Conservation (phyloP, 2,888 invertebrate species). For the Teinopalpus imperialis region DNA sequence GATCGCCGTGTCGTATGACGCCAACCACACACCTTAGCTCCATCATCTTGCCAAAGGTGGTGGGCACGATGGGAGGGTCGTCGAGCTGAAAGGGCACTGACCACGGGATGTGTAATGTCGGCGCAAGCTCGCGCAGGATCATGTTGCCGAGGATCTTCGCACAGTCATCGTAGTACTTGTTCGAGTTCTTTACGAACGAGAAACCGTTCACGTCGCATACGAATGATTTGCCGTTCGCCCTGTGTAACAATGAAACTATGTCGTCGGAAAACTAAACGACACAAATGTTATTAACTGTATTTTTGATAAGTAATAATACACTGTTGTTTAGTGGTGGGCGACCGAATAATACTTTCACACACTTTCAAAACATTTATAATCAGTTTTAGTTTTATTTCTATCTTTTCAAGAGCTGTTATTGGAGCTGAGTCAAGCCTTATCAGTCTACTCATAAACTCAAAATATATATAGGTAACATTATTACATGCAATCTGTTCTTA, state of each 20-base stretch:
- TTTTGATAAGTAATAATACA: no score
- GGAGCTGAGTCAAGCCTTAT: no score
- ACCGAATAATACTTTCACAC: no score
- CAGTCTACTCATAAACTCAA: no score
- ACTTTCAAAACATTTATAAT: no score
- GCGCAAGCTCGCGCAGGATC: constrained; percentile 96
- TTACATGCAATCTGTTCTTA: no score
- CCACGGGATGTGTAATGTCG: constrained; percentile 98
- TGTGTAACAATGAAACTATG: constrained; percentile 51
- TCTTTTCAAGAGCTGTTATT: no score
- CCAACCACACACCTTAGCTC: constrained; percentile 96
- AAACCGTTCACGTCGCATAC: constrained; percentile 99
- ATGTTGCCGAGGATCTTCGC: constrained; percentile 99
- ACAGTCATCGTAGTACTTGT: constrained; percentile 99
- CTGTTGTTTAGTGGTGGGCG: no score
- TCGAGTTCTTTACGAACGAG: constrained; percentile 99
- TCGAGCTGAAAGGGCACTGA: constrained; percentile 98
- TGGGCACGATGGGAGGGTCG: constrained; percentile 99
- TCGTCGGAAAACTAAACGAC: no score
- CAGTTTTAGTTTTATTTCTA: no score
- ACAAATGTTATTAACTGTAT: no score
- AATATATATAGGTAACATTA: no score
- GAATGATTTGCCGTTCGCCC: constrained; percentile 99
- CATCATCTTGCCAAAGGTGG: constrained; percentile 99
- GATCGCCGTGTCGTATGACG: constrained; percentile 98